These are phyloP conservation scores for Hermetia illucens DNA, from an alignment of 1,140 invertebrate species.

Conservation along the genomic window DNA sequence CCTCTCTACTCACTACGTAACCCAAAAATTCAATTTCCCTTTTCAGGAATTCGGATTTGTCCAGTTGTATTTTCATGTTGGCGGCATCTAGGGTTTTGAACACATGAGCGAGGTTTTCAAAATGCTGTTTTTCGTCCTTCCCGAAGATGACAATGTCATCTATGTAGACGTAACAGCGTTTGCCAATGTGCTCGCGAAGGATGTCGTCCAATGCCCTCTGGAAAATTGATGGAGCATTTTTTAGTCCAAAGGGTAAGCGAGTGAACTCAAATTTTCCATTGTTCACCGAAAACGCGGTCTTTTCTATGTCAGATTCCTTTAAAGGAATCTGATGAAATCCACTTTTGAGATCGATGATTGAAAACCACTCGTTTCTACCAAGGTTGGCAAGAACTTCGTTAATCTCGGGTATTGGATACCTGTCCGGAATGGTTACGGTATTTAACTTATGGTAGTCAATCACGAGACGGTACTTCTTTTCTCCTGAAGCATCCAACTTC, in stretches of 20 bases:
- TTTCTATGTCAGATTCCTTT: slow-evolving; percentile 15
- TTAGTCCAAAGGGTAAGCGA: no score
- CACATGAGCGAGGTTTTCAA: slow-evolving; percentile 17
- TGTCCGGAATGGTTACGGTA: slow-evolving; percentile 24
- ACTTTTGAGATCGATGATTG: slow-evolving; percentile 29
- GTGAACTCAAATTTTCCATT: slow-evolving; percentile 28
- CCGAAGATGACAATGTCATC: no score
- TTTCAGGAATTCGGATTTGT: slow-evolving; percentile 32
- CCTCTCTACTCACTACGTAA: slow-evolving; percentile 6
- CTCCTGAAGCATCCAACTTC: slow-evolving; percentile 10
- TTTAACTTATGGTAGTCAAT: slow-evolving; percentile 25
- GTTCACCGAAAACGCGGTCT: slow-evolving; percentile 26
- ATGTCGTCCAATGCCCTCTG: no score
- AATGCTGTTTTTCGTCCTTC: slow-evolving; percentile 29
- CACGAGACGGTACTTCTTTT: slow-evolving; percentile 21
- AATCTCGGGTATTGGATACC: slow-evolving; percentile 35
- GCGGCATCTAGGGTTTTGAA: slow-evolving; percentile 22
- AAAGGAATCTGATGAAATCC: slow-evolving; percentile 35
- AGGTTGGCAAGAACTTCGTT: slow-evolving; percentile 31
- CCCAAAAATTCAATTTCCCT: slow-evolving; percentile 9
- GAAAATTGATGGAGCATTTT: no score
- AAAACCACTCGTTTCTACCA: slow-evolving; percentile 25
- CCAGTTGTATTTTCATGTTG: slow-evolving; percentile 30
- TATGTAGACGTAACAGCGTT: no score
- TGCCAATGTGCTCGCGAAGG: no score